Evolutionary conservation across 2,113 vertebrate species (phyloP), one percentile per base, ranked within the genome.

Genomic region (Heterotilapia buettikoferi): DNA sequence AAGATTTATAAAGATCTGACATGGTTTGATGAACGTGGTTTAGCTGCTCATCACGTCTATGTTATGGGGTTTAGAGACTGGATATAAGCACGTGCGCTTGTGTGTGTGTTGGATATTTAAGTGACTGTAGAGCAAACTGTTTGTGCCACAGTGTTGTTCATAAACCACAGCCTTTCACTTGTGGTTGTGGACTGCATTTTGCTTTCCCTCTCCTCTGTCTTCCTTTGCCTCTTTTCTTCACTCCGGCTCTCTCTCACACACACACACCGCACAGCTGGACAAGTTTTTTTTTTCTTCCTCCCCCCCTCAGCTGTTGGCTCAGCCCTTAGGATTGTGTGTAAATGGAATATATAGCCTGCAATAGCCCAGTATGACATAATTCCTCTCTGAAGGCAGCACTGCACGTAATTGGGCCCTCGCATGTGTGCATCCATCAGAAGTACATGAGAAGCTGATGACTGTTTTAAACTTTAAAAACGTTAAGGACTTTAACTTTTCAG

Each of bases 161-260:
- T 10, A 86, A 90, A 90, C 92, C 89, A 59, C 91, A 92, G 59
- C 63, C 36, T 79, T 92, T 71, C 86, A 81, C 81, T 95, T 94
- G 89, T 86, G 93, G 92, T 92, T 92, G 86, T 88, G 90, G 71
- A 93, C 92, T 94, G 79, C 90, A 82, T 87, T 92, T 91, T 66
- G 56, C 33, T 47, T 57, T 84, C 45, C 82, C 73, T 45, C 79
- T 80, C 52, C 54, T 40, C 29, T 16, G 26, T 87, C 47, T 53
- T 84, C 47, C 61, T 80, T 16, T 45, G 18, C 40, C 36, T 66
- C 61, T 33, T 56, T 45, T 56, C 18, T 61, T 43, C 71, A 29
- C 50, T 14, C 84, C 3, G 2, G 5, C 80, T 76, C 19, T 24
- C 82, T 40, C 26, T 59, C 33, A 4, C 16, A 19, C 71, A 80